Percentiles rank a stretch among this genome's conserved stretches.
Evolutionary conservation across 2,888 invertebrate genomes (phyloP).

Genomic region (Mactromeris polynyma): DNA sequence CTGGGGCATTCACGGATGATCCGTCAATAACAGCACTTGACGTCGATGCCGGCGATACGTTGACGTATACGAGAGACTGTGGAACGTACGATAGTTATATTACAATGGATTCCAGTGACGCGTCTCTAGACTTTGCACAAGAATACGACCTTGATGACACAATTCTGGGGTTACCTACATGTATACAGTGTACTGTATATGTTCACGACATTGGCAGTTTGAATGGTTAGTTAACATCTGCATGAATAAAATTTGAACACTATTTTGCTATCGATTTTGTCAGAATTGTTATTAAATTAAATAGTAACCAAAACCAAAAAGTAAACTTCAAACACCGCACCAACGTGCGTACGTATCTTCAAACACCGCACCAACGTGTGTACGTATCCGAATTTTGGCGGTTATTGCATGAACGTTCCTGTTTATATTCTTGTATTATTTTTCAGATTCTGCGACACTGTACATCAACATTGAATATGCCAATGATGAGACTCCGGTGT

Average conservation of each 20-base stretch:
- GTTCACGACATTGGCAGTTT: slow-evolving; percentile 42
- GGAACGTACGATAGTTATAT: slow-evolving; percentile 57
- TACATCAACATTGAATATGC: slow-evolving; percentile 50
- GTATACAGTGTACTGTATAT: slow-evolving; percentile 42
- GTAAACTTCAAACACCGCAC: too few species aligned
- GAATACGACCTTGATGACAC: slow-evolving; percentile 58
- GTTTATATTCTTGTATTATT: neutral
- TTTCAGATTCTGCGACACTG: slow-evolving; percentile 53
- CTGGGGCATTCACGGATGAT: slow-evolving; percentile 2
- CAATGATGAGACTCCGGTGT: slow-evolving; percentile 52
- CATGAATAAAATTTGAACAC: too few species aligned
- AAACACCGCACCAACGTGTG: too few species aligned
- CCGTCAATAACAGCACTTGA: slow-evolving; percentile 13
- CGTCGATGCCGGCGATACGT: slow-evolving; percentile 48
- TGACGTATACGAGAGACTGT: slow-evolving; percentile 55
- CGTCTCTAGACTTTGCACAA: slow-evolving; percentile 39
- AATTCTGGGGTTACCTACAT: slow-evolving; percentile 33
- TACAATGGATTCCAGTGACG: slow-evolving; percentile 30
- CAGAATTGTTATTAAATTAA: too few species aligned
- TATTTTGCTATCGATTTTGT: too few species aligned
- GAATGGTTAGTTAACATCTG: slow-evolving; percentile 18
- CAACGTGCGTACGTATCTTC: too few species aligned
- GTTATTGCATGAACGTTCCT: too few species aligned
- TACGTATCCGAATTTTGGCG: too few species aligned
- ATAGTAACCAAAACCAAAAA: too few species aligned